Base-by-base conservation (phyloP, 2,113 vertebrate genomes). In the Rousettus leschenaultii region DNA sequence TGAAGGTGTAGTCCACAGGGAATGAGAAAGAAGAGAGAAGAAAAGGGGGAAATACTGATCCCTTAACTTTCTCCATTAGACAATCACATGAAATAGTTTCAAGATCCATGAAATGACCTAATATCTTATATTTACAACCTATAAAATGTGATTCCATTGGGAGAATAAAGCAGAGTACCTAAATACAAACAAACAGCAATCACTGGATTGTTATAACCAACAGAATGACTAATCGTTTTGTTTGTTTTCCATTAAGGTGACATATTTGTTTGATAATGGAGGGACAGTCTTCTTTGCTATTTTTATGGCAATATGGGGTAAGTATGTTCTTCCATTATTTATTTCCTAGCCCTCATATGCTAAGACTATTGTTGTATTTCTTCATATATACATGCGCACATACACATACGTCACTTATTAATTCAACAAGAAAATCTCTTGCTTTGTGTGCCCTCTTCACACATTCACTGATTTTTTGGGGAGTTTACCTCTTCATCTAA, bases 221-320 rank as follows among this genome's bases (percentile, higher is more conserved):
- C 18, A 61, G 3, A 22, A 45, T 68, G 14, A 92, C 68, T 91
- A 77, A 89, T 91, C 57, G 68, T 94, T 94, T 15, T 84, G 10
- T 87, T 95, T 93, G 92, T 45, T 97, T 98, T 97, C 82, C 92
- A 1, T 96, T 97, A 96, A 99, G 99, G 98, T 99, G 77, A 99
- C 99, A 18, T 99, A 99, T 97, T 98, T 99, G 95, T 99, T 99
- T 98, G 99, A 99, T 95, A 99, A 99, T 0, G 99, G 99, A 97
- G 99, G 99, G 30, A 99, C 99, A 66, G 99, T 99, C 84, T 99
- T 99, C 98, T 99, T 99, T 93, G 99, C 99, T 94, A 99, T 99
- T 97, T 99, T 99, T 97, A 99, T 99, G 99, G 99, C 99, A 77
- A 99, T 99, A 92, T 99, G 99, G 99, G 99, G 99, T 99, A 98